phyloP scores from a whole-genome alignment of 2,797 vertebrate genomes.

The Artibeus lituratus region DNA sequence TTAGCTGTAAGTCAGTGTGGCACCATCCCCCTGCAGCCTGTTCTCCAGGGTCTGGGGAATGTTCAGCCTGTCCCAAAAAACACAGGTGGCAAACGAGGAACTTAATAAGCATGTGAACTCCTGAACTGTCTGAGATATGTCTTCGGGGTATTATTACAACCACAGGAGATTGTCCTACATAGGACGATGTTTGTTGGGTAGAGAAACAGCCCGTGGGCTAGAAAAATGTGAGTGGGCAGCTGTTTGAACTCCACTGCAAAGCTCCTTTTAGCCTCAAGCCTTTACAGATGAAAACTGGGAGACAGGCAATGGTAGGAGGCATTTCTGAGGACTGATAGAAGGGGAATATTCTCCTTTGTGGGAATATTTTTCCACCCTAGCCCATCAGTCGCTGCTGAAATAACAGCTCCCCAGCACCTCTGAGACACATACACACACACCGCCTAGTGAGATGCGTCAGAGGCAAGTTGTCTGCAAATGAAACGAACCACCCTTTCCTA shows the following conservation, averaged over 20 bases:
- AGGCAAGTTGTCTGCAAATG: not conserved
- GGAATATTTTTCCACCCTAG: not conserved
- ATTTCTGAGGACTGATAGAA: not conserved
- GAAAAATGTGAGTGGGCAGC: slow-evolving; percentile 29
- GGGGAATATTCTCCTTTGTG: not conserved
- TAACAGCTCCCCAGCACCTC: not conserved
- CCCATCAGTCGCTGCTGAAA: not conserved
- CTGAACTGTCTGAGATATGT: not conserved
- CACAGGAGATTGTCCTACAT: not conserved
- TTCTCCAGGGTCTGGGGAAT: not conserved
- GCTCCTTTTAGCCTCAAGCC: not conserved
- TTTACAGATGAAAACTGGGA: not conserved
- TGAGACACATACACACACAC: rapidly evolving
- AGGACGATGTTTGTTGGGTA: not conserved
- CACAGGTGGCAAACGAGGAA: not conserved
- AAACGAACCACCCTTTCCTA: not conserved
- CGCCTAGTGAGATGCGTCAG: not conserved
- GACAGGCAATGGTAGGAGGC: not conserved
- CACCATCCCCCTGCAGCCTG: not conserved
- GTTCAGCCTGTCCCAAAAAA: not conserved
- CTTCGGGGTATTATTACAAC: not conserved
- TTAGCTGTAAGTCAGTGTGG: not conserved
- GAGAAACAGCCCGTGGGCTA: not conserved
- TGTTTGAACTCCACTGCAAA: slow-evolving; percentile 30
- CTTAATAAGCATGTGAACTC: not conserved